Evolutionary conservation across 2,797 vertebrate genomes (phyloP).

Genomic region (Dendrocincla tyrannina): DNA sequence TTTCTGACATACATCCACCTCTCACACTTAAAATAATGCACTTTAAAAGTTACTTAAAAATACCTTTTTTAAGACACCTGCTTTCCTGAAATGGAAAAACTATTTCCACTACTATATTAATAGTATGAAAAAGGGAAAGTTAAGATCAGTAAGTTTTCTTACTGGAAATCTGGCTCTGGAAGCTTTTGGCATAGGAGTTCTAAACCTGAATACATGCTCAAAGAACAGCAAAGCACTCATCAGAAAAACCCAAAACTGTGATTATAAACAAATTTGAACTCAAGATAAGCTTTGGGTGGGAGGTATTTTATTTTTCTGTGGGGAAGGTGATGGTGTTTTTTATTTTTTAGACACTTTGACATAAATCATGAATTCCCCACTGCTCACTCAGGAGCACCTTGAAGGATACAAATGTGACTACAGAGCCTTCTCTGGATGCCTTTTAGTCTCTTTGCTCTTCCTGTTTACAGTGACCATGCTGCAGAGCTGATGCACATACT

Average conservation of each 20-base stretch:
- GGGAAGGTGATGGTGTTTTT: not conserved
- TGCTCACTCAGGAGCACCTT: not conserved
- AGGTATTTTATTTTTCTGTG: not conserved
- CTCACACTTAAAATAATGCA: not conserved
- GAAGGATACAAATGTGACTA: not conserved
- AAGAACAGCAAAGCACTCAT: not conserved
- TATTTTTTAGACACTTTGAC: not conserved
- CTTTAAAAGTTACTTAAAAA: not conserved
- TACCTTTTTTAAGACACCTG: not conserved
- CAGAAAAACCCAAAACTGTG: not conserved
- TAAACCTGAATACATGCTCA: not conserved
- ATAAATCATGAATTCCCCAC: not conserved
- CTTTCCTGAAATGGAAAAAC: not conserved
- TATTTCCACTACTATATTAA: not conserved
- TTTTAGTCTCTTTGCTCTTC: not conserved
- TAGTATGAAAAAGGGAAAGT: not conserved
- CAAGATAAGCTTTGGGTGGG: accelerated
- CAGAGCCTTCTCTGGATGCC: not conserved
- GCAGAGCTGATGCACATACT: accelerated
- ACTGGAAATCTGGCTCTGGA: not conserved
- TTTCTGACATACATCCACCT: not conserved
- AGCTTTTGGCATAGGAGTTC: accelerated
- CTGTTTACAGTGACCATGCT: not conserved
- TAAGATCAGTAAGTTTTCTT: not conserved
- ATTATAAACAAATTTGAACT: not conserved